These are phyloP conservation scores for Polyommatus icarus DNA, from an alignment of 2,888 invertebrate genomes.

Conservation along the genomic window DNA sequence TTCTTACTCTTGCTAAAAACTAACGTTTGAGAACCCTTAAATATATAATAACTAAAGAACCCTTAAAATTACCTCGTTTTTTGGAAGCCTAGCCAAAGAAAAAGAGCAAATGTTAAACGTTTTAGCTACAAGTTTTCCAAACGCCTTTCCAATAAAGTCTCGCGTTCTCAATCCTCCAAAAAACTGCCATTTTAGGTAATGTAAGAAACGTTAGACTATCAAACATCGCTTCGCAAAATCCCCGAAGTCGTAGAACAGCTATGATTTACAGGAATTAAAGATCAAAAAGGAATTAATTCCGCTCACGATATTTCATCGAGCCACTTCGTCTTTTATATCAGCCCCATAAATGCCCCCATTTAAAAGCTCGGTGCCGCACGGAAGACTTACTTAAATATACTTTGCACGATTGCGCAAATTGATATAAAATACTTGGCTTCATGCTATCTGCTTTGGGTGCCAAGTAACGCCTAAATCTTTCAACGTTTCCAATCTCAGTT, in stretches of 20 bases:
- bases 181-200: neutral
- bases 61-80: too few relatives aligned
- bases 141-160: neutral
- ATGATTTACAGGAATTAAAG: slow-evolving; percentile 40
- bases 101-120: neutral
- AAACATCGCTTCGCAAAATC: neutral
- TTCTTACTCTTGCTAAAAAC: neutral
- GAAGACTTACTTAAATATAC: slow-evolving; percentile 71
- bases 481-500: slow-evolving; percentile 11
- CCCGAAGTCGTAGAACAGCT: neutral
- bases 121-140: neutral
- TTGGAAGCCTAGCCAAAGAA: neutral
- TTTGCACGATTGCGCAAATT: slow-evolving; percentile 74
- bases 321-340: slow-evolving; percentile 63
- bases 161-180: neutral
- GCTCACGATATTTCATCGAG: slow-evolving; percentile 47
- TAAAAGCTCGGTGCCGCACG: slow-evolving; percentile 65
- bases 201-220: neutral
- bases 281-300: slow-evolving; percentile 41
- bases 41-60: too few relatives aligned
- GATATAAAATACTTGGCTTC: slow-evolving; percentile 74
- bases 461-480: slow-evolving; percentile 40
- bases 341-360: slow-evolving; percentile 67
- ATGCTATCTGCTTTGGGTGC: slow-evolving; percentile 56
- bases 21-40: too few relatives aligned